phyloP scores from a whole-genome alignment of 2,888 invertebrate species.

The Ennomos fuscantarius region DNA sequence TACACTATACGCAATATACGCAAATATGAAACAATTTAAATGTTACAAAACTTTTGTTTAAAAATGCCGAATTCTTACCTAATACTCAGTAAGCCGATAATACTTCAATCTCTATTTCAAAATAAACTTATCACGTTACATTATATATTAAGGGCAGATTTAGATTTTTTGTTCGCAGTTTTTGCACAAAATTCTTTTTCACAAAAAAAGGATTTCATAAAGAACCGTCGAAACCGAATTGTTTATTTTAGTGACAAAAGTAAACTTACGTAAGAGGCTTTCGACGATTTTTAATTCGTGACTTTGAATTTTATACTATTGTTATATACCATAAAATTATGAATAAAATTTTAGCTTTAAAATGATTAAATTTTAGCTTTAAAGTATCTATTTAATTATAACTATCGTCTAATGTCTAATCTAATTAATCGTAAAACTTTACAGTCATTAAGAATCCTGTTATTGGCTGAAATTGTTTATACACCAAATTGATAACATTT shows the following conservation, averaged over 20 bases:
- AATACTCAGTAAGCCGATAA: conserved; percentile 55
- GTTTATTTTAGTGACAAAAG: conserved; percentile 75
- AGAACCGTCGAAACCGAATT: conserved; percentile 61
- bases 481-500: too few relatives aligned
- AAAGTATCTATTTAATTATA: too few relatives aligned
- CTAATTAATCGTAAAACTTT: too few relatives aligned
- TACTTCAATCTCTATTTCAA: conserved; percentile 68
- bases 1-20: too few relatives aligned
- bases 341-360: too few relatives aligned
- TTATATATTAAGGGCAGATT: conserved; percentile 58
- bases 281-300: conserved; percentile 48
- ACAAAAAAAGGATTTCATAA: conserved; percentile 61
- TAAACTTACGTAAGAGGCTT: conserved; percentile 59
- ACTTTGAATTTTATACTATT: conserved; percentile 44
- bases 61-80: conserved; percentile 1
- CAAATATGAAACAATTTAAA: too few relatives aligned
- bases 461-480: too few relatives aligned
- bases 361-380: conserved; percentile 31
- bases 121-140: conserved; percentile 80
- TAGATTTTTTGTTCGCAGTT: conserved; percentile 69
- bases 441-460: too few relatives aligned
- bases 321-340: too few relatives aligned
- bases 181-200: conserved; percentile 70
- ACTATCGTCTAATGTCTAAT: too few relatives aligned
- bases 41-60: too few relatives aligned